phyloP scores from a whole-genome alignment of 2,888 invertebrate genomes.

The Fragum fragum region DNA sequence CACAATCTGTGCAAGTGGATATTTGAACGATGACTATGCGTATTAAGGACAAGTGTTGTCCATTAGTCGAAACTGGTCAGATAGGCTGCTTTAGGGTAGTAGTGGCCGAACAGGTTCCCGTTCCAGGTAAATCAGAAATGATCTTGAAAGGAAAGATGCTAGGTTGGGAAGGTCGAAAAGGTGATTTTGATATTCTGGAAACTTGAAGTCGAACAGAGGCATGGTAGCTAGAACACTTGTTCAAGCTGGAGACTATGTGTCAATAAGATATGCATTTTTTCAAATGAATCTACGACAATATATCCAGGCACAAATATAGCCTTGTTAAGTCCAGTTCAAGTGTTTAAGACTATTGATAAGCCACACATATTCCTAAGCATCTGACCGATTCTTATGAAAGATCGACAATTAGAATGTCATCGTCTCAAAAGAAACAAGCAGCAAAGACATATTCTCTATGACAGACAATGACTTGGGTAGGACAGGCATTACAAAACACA shows the following conservation, averaged over 20 bases:
- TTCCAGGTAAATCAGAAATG: constrained; percentile 31
- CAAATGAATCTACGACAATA: constrained; percentile 41
- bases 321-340: constrained; percentile 19
- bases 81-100: constrained; percentile 42
- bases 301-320: constrained; percentile 53
- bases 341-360: background rate
- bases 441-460: no score
- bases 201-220: constrained; percentile 28
- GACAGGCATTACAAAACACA: no score
- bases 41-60: background rate
- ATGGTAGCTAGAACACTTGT: constrained; percentile 55
- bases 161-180: background rate
- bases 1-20: background rate
- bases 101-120: constrained; percentile 19
- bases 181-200: constrained; percentile 37
- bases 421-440: no score
- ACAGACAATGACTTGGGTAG: no score
- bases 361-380: constrained; percentile 28
- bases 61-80: background rate
- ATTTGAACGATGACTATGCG: background rate
- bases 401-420: constrained; percentile 37
- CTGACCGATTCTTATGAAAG: constrained; percentile 33
- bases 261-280: constrained; percentile 56
- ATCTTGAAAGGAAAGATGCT: constrained; percentile 22
- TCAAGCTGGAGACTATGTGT: constrained; percentile 31